These are phyloP conservation scores for Pogoniulus pusillus DNA, from an alignment of 2,797 vertebrate species.

Conservation along the genomic window DNA sequence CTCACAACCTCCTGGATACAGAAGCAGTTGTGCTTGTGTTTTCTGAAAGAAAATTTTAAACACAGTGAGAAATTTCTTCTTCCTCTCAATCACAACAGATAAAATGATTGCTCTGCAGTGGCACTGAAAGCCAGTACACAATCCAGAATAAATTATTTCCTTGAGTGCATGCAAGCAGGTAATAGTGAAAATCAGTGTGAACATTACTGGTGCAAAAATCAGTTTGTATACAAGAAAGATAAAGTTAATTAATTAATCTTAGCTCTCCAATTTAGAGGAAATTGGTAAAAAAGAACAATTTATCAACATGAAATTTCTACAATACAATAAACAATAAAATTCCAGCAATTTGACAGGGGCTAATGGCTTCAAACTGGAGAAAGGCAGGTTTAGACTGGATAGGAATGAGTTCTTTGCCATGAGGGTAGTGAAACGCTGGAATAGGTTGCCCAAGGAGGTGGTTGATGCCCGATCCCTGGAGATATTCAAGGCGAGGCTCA, in stretches of 20 bases:
- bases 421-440: too few species aligned
- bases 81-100: neutral
- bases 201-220: neutral
- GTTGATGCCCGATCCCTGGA: too few species aligned
- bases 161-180: neutral
- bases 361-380: too few species aligned
- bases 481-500: too few species aligned
- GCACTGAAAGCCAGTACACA: neutral
- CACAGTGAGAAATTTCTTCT: constrained; percentile 12
- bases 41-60: constrained; percentile 78
- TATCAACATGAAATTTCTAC: neutral
- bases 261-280: neutral
- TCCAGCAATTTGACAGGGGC: neutral
- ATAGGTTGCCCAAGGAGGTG: too few species aligned
- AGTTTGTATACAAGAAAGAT: neutral
- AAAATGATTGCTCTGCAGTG: neutral
- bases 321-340: neutral
- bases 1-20: constrained; percentile 93
- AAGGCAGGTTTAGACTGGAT: too few species aligned
- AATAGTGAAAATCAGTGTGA: neutral
- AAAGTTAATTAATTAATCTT: neutral
- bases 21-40: constrained; percentile 99
- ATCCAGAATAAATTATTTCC: neutral
- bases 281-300: neutral
- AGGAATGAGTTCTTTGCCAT: too few species aligned